Conservation (phyloP, 2,888 invertebrate genomes). For the Spilosoma lubricipeda region DNA sequence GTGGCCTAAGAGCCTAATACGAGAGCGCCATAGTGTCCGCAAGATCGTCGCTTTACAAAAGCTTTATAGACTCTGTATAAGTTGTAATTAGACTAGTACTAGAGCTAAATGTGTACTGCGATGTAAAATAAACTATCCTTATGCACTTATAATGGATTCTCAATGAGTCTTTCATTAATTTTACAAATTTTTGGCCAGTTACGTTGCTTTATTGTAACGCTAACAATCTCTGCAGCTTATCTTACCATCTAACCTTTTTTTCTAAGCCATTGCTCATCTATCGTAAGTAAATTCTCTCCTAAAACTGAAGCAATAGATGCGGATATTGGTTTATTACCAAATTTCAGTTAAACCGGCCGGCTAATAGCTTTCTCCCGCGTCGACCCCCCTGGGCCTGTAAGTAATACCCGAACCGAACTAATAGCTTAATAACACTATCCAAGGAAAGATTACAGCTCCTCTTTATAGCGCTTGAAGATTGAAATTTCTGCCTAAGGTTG, state of each 20-base stretch:
- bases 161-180: no score
- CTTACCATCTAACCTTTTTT: neutral
- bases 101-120: no score
- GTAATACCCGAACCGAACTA: conserved; percentile 35
- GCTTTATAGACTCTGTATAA: no score
- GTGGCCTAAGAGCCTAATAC: no score
- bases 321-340: conserved; percentile 36
- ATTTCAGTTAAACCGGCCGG: conserved; percentile 35
- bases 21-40: no score
- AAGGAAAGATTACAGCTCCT: conserved; percentile 41
- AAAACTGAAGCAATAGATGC: neutral
- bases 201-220: neutral
- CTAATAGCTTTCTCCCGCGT: conserved; percentile 28
- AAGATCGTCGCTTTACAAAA: no score
- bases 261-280: neutral
- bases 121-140: no score
- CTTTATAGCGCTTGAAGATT: conserved; percentile 38
- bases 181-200: no score
- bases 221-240: neutral
- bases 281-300: neutral
- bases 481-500: conserved; percentile 41
- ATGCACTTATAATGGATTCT: no score
- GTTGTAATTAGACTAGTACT: no score
- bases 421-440: conserved; percentile 51
- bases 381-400: conserved; percentile 40